These are phyloP conservation scores for Platygyra sinensis DNA, from an alignment of 64 coral and sea anemone genomes.

Conservation along the genomic window DNA sequence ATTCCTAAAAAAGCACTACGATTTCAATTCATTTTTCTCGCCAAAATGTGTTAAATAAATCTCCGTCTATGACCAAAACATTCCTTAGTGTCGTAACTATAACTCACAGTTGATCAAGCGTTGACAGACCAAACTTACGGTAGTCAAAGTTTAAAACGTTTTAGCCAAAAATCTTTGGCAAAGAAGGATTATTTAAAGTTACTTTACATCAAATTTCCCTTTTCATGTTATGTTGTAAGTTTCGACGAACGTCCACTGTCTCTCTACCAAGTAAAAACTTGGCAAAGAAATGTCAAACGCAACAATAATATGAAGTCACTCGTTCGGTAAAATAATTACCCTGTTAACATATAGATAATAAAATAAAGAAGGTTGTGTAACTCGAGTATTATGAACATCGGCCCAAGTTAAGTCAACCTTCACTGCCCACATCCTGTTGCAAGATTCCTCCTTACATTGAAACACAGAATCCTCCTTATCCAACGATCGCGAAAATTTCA, in stretches of 20 bases:
- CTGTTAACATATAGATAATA: background rate
- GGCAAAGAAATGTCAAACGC: constrained; percentile 24
- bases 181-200: background rate
- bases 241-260: background rate
- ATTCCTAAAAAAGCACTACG: background rate
- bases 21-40: background rate
- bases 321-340: background rate
- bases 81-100: background rate
- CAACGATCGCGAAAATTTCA: background rate
- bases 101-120: background rate
- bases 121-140: background rate
- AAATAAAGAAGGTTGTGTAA: background rate
- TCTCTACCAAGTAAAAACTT: background rate
- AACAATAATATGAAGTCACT: background rate
- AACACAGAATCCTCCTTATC: background rate
- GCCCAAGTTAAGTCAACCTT: background rate
- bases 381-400: background rate
- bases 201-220: background rate
- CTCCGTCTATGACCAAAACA: background rate
- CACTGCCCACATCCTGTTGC: background rate
- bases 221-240: background rate
- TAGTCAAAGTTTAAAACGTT: background rate
- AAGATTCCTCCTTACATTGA: background rate
- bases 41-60: background rate
- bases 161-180: background rate